Conservation (phyloP, 2,888 invertebrate species). For the Willowsia nigromaculata region DNA sequence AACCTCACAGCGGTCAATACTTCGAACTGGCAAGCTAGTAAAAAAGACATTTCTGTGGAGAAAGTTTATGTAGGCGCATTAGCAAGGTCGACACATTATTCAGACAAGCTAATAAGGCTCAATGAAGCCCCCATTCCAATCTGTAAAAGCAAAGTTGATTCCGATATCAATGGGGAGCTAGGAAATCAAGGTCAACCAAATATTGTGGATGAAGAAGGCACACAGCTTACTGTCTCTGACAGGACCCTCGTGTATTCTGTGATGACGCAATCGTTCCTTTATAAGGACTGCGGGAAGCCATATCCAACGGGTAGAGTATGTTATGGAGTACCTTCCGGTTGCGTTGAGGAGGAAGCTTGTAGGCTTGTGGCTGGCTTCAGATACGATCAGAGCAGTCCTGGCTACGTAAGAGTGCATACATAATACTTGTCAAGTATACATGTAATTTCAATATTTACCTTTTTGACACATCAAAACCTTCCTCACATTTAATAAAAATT, state of each 20-base stretch:
- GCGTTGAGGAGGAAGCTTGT: conserved; percentile 5
- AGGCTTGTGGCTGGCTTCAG: conserved; percentile 5
- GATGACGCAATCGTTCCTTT: conserved; percentile 19
- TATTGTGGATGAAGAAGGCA: background rate
- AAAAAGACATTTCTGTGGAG: no score
- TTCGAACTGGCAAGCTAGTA: no score
- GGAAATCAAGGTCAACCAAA: background rate
- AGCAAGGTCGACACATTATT: no score
- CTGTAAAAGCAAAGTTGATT: no score
- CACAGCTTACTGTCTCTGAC: background rate
- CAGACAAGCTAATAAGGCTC: no score
- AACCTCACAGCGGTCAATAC: no score
- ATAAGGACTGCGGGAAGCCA: background rate
- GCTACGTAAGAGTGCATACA: conserved; percentile 15
- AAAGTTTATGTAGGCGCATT: no score
- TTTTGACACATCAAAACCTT: no score
- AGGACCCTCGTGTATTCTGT: background rate
- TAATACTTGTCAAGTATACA: background rate
- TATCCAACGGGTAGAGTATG: conserved; percentile 30
- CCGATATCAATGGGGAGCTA: background rate
- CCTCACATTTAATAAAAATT: background rate
- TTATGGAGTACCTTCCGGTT: conserved; percentile 18
- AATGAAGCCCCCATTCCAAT: no score
- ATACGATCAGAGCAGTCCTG: background rate
- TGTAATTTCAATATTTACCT: background rate